These are phyloP conservation scores for Caenorhabditis sp. DNA, from an alignment of 2,888 invertebrate species.

Conservation along the genomic window DNA sequence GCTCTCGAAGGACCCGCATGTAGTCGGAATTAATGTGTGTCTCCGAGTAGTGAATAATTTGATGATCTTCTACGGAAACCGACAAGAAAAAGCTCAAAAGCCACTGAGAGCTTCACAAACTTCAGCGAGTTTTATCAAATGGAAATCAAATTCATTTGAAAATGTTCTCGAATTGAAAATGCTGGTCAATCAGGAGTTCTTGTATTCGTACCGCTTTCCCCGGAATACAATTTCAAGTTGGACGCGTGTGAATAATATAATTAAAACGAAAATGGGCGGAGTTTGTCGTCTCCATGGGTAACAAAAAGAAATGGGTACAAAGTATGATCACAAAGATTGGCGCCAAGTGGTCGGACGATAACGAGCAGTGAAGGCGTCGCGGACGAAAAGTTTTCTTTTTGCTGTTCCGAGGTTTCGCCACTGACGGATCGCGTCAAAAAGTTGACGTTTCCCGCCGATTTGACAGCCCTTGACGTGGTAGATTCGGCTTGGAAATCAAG, in stretches of 20 bases:
- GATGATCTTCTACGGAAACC: constrained; percentile 43
- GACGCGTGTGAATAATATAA: constrained; percentile 10
- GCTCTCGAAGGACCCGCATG: constrained; percentile 17
- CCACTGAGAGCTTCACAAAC: no score
- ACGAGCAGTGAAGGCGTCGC: not conserved
- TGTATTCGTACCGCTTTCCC: not conserved
- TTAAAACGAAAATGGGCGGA: not conserved
- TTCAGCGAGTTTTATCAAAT: not conserved
- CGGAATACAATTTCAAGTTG: constrained; percentile 27
- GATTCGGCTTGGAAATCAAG: not conserved
- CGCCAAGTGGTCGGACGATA: no score
- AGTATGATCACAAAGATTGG: no score
- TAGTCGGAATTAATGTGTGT: constrained; percentile 21
- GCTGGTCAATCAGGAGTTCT: constrained; percentile 31
- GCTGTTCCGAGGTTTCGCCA: constrained; percentile 31
- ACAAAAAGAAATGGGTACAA: no score
- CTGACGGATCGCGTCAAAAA: constrained; percentile 38
- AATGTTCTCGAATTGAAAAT: no score
- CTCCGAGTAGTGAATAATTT: constrained; percentile 35
- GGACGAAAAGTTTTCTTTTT: constrained; percentile 10
- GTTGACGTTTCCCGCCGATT: constrained; percentile 33
- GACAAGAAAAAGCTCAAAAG: constrained; percentile 12
- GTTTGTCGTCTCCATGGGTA: no score
- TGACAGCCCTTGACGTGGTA: constrained; percentile 34
- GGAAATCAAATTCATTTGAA: not conserved